A percentile compares a stretch with the other conserved stretches of the same genome.
These are phyloP conservation scores for Perognathus longimembris DNA, from an alignment of 2,113 vertebrate species.

Conservation along the genomic window DNA sequence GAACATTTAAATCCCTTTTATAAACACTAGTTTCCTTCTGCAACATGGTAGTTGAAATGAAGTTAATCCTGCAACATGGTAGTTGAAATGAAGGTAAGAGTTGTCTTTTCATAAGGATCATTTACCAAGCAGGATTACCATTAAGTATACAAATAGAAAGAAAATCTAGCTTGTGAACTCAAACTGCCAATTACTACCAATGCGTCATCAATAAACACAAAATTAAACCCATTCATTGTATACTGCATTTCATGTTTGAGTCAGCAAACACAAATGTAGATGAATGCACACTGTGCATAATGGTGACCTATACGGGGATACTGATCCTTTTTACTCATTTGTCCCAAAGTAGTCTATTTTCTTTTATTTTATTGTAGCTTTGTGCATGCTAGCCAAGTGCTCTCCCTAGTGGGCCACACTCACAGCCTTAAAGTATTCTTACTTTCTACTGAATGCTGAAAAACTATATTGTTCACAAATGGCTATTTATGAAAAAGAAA, in stretches of 20 bases:
- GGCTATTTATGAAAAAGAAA: not conserved
- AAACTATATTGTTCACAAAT: not conserved
- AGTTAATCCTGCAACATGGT: constrained; percentile 41
- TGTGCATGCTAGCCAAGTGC: not conserved
- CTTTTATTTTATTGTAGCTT: not conserved
- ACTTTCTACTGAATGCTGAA: constrained; percentile 24
- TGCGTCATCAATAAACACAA: constrained; percentile 10
- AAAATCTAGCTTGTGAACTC: constrained; percentile 54
- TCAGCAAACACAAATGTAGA: not conserved
- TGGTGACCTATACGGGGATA: not conserved
- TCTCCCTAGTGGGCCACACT: not conserved
- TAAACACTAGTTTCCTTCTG: constrained; percentile 13
- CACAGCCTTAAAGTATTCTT: not conserved
- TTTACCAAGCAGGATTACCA: constrained; percentile 26
- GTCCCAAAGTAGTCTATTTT: not conserved
- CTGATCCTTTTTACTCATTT: not conserved
- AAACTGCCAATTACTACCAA: constrained; percentile 37
- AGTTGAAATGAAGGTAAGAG: constrained; percentile 26
- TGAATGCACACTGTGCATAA: not conserved
- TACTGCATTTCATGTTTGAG: not conserved
- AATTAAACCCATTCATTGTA: not conserved
- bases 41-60: constrained; percentile 8
- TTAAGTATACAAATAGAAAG: constrained; percentile 3
- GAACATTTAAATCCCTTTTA: constrained; percentile 51
- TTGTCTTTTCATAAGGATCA: constrained; percentile 34